Base-by-base conservation (phyloP, 2,113 vertebrate genomes). In the Myiagra hebetior region DNA sequence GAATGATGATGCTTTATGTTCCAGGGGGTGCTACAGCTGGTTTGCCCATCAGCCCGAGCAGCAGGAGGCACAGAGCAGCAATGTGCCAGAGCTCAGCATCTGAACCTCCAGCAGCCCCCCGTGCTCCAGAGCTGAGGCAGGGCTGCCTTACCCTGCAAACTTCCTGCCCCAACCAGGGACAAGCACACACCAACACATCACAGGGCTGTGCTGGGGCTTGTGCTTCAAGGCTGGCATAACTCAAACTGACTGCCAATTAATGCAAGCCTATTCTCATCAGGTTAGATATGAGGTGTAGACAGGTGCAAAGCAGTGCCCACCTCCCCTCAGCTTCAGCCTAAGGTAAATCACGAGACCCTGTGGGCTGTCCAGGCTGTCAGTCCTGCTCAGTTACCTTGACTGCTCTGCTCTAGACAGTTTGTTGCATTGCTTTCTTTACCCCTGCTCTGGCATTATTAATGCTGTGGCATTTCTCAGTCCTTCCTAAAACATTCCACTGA, bases 1-100 rank as follows among this genome's bases (percentile, higher is more conserved):
- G 91, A 56, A 64, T 69, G 7, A 82, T 24, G 73, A 46, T 63
- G 75, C 39, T 91, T 73, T 91, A 3, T 63, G 8, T 52, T 44
- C 37, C 4, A 1, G 27, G 1, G 3, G 23, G 23, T 26, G 42
- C 47, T 63, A 4, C 74, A 78, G 76, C 88, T 85, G 86, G 44
- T 57, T 76, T 91, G 83, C 44, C 68, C 68, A 28, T 62, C 76
- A 91, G 90, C 70, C 2, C 0, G 11, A 92, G 70, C 13, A 18
- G 59, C 69, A 13, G 15, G 70, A 73, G 65, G 77, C 68, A n/a
- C 0, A 3, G 57, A 17, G 37, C 7, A 18, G 72, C 46, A n/a
- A 13, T 0, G 0, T 1, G 8, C 15, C 3, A 13, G 55, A 57
- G 49, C 81, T 69, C 59, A 10, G 69, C 0, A 8, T 50, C 69